Conservation (phyloP, 2,113 vertebrate species). For the Brachypteracias leptosomus region DNA sequence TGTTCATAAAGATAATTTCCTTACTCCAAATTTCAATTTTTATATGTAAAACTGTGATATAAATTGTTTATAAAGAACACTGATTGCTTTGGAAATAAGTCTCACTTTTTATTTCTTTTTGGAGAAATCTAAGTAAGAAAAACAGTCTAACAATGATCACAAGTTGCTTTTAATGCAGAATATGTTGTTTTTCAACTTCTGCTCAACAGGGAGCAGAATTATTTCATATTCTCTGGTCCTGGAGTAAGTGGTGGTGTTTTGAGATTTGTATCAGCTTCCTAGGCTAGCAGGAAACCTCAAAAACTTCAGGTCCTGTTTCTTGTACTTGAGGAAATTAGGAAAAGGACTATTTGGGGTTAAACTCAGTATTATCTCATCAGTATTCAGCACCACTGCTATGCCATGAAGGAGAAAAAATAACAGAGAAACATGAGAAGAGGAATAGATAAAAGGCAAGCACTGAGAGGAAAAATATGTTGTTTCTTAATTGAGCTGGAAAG, state of each 20-base stretch:
- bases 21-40: background rate
- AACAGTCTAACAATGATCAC: background rate
- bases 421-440: slow-evolving; percentile 60
- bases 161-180: background rate
- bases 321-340: slow-evolving; percentile 22
- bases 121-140: background rate
- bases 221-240: background rate
- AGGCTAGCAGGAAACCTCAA: background rate
- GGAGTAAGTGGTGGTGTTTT: background rate
- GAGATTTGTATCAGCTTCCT: background rate
- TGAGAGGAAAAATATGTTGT: slow-evolving; percentile 42
- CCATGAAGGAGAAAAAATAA: slow-evolving; percentile 51
- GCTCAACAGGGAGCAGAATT: background rate
- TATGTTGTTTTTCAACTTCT: background rate
- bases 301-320: slow-evolving; percentile 1
- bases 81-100: background rate
- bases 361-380: slow-evolving; percentile 53
- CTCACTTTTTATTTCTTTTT: background rate
- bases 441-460: slow-evolving; percentile 60
- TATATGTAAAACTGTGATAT: background rate
- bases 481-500: slow-evolving; percentile 66
- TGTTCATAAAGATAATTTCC: background rate
- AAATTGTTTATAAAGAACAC: background rate
- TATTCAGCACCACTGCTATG: slow-evolving; percentile 43
- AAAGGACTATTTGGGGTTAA: slow-evolving; percentile 39